Evolutionary conservation across 1,140 invertebrate species (phyloP), one percentile per base, ranked within the genome.

Genomic region (Oryctes rhinoceros): DNA sequence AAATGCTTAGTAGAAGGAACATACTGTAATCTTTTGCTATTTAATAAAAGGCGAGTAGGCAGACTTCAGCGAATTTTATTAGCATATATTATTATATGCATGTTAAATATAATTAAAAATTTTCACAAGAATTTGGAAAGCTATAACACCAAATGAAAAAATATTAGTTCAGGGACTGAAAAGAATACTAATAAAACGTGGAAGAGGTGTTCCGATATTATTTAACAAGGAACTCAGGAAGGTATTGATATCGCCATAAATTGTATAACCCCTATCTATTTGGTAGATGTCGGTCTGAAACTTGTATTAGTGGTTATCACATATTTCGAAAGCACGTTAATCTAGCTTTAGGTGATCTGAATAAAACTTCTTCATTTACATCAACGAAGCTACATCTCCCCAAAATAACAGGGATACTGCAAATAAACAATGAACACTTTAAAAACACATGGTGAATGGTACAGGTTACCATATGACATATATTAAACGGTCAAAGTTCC

Each of bases 401-500:
- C 10, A 80, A 71, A 62, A 75, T 79, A n/a, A n/a, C 48, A 3
- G 65, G 76, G 35, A 62, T 79, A 4, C 18, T 79, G 37, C 76
- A 77, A 4, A 80, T 80, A 7, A 67, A 48, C 77, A 15, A 74
- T 44, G 6, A 62, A 75, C 24, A 71, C 65, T 11, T 48, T 11
- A n/a, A 79, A 79, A 30, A 79, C 79, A 4, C 79, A 79, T 49
- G 15, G 6, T 37, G 65, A 35, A 30, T 79, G 47, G 24, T 79
- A 79, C 39, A 74, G 79, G 44, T 67, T 80, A 30, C 79, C 76
- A 78, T 74, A 30, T 37, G 79, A 80, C 78, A 62, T 81, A 2
- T 81, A 75, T 18, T 71, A 79, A 48, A 81, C 80, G 5, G 80
- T 67, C 35, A 81, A 79, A 59, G 74, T 81, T 13, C 49, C 77